Evolutionary conservation across 2,888 invertebrate species (phyloP), one percentile per base, ranked within the genome.

Genomic region (Monopis laevigella): DNA sequence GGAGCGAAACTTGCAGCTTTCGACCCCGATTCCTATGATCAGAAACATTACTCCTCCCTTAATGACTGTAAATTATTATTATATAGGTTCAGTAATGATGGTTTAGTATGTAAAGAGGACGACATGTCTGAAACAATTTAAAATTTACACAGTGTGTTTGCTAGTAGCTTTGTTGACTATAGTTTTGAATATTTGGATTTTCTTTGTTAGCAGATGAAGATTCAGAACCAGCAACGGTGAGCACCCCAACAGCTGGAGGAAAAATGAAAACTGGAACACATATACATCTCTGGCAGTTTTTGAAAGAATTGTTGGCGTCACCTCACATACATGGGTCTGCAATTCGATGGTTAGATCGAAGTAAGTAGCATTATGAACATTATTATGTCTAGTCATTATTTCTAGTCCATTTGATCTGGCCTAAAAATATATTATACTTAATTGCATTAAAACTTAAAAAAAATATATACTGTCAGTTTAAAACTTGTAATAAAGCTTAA

Each of bases 281-380:
- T 70, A 98, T 98, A 53, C 98, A 99, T 68, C 84, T 99, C 35
- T 99, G 98, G 98, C 98, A 99, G 77, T 99, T 99, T 74, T 84
- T 99, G 41, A 97, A 97, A 66, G 98, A 99, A 66, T 86, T 99
- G 11, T 84, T 99, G 1, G 87, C 92, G 13, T 88, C 93, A 39
- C 94, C 96, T 0, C 92, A 93, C 52, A 77, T 88, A 21, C 93
- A 96, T 67, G 94, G 95, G 8, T 91, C 92, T 3, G 98, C 97
- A 64, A 98, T 99, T 62, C 89, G 97, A 61, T 99, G 99, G 98
- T 82, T 98, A 55, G 97, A 99, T 70, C 88, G 96, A 61, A 86
- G 86, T 82, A 49, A 77, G 77, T 74, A 52, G 43, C 28, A 34
- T 39, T n/a, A n/a, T n/a, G 4, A 29, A 7, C n/a, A 36, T 19